Conservation (phyloP, 2,797 vertebrate species). For the Natrix natrix region DNA sequence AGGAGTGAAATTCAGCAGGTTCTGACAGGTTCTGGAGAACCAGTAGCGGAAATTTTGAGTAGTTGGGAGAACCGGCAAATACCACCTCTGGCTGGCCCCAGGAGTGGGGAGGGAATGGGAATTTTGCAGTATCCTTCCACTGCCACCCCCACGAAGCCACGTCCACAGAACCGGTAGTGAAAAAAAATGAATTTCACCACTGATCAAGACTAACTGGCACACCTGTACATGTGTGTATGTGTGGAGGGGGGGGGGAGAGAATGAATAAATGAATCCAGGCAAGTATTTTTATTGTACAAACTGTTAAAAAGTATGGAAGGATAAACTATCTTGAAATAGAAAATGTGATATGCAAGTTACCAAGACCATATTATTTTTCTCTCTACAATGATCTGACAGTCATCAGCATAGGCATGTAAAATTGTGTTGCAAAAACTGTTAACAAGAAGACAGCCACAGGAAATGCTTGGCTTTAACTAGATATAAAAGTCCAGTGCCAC, state of each 20-base stretch:
- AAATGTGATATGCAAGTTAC: not conserved
- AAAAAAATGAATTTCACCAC: too few species aligned
- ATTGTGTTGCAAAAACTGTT: not conserved
- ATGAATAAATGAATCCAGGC: not conserved
- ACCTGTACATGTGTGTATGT: not conserved
- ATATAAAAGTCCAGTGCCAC: not conserved
- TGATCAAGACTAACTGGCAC: not conserved
- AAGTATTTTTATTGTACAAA: not conserved
- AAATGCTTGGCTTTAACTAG: not conserved
- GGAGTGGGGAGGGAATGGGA: too few species aligned
- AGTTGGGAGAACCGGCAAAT: too few species aligned
- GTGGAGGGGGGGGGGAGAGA: too few species aligned
- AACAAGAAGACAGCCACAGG: not conserved
- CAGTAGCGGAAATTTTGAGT: too few species aligned
- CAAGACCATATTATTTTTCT: not conserved
- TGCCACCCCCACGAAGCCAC: too few species aligned
- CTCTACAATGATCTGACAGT: not conserved
- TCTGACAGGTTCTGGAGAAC: too few species aligned
- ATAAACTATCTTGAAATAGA: not conserved
- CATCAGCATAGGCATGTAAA: not conserved
- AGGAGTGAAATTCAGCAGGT: too few species aligned
- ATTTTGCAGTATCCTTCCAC: too few species aligned
- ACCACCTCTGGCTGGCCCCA: too few species aligned
- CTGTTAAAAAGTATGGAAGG: not conserved
- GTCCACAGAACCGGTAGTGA: too few species aligned